phyloP scores from a whole-genome alignment of 2,113 vertebrate species.

The Gnathonemus longibarbis region DNA sequence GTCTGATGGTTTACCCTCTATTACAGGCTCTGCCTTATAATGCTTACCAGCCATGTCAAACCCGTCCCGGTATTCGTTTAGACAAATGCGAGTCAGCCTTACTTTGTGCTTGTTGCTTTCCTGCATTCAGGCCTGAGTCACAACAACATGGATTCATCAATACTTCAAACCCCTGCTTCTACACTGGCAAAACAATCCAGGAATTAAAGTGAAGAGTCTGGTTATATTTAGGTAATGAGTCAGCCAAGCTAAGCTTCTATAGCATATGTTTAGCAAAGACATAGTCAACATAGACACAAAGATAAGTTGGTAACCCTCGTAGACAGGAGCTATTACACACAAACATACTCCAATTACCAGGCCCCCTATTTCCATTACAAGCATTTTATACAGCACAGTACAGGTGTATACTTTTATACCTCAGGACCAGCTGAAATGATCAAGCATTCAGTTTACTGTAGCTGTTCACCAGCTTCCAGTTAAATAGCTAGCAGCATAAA shows the following conservation, averaged over 20 bases:
- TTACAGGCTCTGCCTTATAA: neutral
- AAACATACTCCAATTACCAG: neutral
- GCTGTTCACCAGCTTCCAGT: neutral
- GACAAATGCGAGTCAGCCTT: neutral
- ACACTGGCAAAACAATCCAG: neutral
- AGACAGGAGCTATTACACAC: neutral
- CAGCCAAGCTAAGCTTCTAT: neutral
- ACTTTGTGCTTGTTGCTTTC: neutral
- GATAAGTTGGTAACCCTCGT: neutral
- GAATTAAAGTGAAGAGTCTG: neutral
- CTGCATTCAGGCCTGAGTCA: neutral
- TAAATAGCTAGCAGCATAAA: neutral
- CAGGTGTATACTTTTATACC: neutral
- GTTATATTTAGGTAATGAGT: neutral
- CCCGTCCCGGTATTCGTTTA: neutral
- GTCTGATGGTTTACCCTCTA: neutral
- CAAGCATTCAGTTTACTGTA: neutral
- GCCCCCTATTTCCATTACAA: neutral
- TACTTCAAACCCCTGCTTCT: slow-evolving; percentile 11
- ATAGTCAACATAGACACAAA: neutral
- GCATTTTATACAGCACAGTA: neutral
- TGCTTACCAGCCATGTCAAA: neutral
- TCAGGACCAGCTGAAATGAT: neutral
- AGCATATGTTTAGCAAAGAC: neutral
- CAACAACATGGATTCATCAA: neutral